A percentile compares a stretch with the other conserved stretches of the same genome.
Evolutionary conservation across 1,140 invertebrate genomes (phyloP).

Genomic region (Campodea augens): DNA sequence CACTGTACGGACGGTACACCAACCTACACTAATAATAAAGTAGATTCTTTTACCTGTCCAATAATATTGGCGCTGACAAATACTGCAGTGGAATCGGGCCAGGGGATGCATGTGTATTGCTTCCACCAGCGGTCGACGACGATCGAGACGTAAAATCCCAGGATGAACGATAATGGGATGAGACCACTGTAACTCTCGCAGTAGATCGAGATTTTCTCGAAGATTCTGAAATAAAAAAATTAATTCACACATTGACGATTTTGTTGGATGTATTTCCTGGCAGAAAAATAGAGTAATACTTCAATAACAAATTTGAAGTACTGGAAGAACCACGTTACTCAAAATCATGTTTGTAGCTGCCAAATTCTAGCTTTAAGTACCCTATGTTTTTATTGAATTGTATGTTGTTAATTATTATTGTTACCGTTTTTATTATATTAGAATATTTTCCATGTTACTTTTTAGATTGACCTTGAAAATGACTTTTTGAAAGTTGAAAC

Average conservation of each 20-base stretch:
- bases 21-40: no score
- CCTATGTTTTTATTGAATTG: no score
- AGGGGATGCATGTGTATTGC: constrained; percentile 26
- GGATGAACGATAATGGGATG: constrained; percentile 28
- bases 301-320: no score
- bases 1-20: no score
- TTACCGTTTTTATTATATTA: no score
- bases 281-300: no score
- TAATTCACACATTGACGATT: neutral
- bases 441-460: no score
- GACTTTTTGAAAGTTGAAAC: no score
- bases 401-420: no score
- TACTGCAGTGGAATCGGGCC: constrained; percentile 25
- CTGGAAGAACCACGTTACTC: neutral
- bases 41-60: constrained; percentile 22
- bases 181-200: constrained; percentile 21
- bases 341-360: neutral
- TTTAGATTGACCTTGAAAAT: no score
- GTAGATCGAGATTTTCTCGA: constrained; percentile 23
- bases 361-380: no score
- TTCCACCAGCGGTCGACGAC: constrained; percentile 32
- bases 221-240: constrained; percentile 17
- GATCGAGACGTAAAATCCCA: constrained; percentile 32
- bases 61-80: constrained; percentile 26
- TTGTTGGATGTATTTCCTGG: no score